Evolutionary conservation across 2,888 invertebrate genomes (phyloP).

Genomic region (Chymomyza procnemis): DNA sequence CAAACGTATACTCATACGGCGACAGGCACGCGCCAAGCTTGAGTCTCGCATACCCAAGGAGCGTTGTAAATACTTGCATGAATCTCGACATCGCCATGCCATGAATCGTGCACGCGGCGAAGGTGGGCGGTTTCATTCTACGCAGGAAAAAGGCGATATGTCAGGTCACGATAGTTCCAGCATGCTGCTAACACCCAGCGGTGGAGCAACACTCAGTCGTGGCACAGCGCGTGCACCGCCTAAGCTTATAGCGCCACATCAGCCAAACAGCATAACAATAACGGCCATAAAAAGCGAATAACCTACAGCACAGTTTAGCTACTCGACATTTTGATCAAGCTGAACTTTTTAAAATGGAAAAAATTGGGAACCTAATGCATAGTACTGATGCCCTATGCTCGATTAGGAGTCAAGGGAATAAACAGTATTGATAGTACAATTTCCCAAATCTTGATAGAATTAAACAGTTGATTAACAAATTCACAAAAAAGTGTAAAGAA

Average conservation of each 20-base stretch:
- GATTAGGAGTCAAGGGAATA: too few relatives aligned
- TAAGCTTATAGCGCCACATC: conserved; percentile 77
- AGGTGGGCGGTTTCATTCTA: conserved; percentile 96
- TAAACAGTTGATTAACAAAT: too few relatives aligned
- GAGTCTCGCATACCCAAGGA: conserved; percentile 98
- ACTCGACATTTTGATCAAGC: neutral
- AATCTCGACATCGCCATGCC: conserved; percentile 96
- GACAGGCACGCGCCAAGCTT: conserved; percentile 95
- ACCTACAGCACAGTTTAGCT: neutral
- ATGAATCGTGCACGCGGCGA: conserved; percentile 98
- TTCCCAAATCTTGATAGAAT: too few relatives aligned
- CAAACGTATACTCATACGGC: conserved; percentile 94
- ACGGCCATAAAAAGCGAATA: conserved; percentile 76
- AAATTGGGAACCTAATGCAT: neutral
- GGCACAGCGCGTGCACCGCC: conserved; percentile 71
- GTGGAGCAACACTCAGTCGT: conserved; percentile 51
- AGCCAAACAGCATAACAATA: conserved; percentile 76
- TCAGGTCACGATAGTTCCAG: conserved; percentile 42
- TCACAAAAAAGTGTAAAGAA: too few relatives aligned
- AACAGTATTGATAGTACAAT: too few relatives aligned
- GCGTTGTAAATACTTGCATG: conserved; percentile 98
- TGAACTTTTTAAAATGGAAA: neutral
- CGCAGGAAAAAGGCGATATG: conserved; percentile 69
- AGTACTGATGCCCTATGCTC: too few relatives aligned
- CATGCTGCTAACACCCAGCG: conserved; percentile 47